Evolutionary conservation across 2,888 invertebrate genomes (phyloP).

Genomic region (Pimpla rufipes): DNA sequence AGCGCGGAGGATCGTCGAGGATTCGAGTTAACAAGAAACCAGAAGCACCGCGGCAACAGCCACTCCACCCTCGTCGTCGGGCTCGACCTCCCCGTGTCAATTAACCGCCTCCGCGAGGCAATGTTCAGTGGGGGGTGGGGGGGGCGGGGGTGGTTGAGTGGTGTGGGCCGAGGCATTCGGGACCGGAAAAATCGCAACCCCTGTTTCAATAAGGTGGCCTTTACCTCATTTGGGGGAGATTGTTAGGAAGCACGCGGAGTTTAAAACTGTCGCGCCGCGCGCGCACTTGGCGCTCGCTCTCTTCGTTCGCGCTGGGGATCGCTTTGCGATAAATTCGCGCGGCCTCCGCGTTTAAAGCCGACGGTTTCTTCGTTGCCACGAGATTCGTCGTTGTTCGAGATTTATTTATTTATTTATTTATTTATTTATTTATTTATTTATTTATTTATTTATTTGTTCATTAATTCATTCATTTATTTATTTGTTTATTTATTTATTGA

Average conservation of each 20-base stretch:
- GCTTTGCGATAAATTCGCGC: constrained; percentile 82
- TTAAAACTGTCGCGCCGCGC: constrained; percentile 82
- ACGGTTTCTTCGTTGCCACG: neutral
- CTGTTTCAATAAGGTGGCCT: constrained; percentile 85
- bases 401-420: no score
- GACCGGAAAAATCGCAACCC: constrained; percentile 85
- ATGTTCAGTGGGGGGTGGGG: constrained; percentile 43
- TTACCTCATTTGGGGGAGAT: constrained; percentile 85
- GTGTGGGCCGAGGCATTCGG: constrained; percentile 65
- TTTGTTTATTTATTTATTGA: no score
- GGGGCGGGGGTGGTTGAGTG: constrained; percentile 41
- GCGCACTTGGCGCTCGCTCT: constrained; percentile 67
- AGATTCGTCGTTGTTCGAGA: no score
- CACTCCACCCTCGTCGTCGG: constrained; percentile 73
- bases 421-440: no score
- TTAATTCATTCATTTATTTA: no score
- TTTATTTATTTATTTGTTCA: no score
- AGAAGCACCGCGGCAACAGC: constrained; percentile 66
- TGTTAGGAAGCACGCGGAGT: constrained; percentile 83
- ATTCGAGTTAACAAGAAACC: constrained; percentile 85
- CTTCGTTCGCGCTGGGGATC: constrained; percentile 75
- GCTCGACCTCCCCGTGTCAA: constrained; percentile 83
- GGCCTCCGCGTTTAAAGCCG: constrained; percentile 72
- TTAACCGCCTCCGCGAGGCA: constrained; percentile 82
- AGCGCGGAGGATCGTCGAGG: constrained; percentile 68